Base-by-base conservation (phyloP, 2,888 invertebrate species). In the Ametastegia equiseti region DNA sequence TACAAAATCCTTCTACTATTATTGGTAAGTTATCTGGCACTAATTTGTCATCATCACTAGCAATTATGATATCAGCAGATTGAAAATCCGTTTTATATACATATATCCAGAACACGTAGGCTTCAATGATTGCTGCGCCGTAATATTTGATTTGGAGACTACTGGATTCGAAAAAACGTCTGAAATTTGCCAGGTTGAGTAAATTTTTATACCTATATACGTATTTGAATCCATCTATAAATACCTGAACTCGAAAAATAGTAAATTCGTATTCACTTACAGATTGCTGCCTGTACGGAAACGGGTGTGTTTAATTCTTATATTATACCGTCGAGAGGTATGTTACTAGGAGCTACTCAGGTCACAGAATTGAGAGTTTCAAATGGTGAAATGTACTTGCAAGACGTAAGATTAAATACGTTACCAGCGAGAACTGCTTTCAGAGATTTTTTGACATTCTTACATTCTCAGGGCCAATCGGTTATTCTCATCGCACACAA, bases 151-250 rank as follows among this genome's bases (percentile, higher is more conserved):
- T 60, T 39, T 84, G 7, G 75, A 83, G 80, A 83, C 82, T 7
- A 81, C 82, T 45, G 82, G 81, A 7, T 19, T 82, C 5, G 9
- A 6, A 0, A 67, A 45, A 45, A 77, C 78, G 11, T 65, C 80
- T 15, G 81, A 83, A 80, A 82, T 84, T n/a, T 57, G 79, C 77
- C 83, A 82, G 82, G 83, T 84, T 69, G 42, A 81, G 27, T 30
- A 4, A 13, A 23, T 71, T 13, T 80, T 73, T 36, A 23, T n/a
- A n/a, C n/a, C 65, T 50, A 15, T 23, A 60, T 36, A 1, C n/a
- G 2, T 30, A 60, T 30, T 9, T 13, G 2, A 7, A 39, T 11
- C 4, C n/a, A 13, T 4, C 5, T 67, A n/a, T 19, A 33, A 67
- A 2, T 13, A 39, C n/a, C n/a, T n/a, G n/a, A n/a, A 4, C 47